Evolutionary conservation across 64 coral and sea anemone genomes (phyloP), one percentile per base, ranked within the genome.

Genomic region (Actinia equina): DNA sequence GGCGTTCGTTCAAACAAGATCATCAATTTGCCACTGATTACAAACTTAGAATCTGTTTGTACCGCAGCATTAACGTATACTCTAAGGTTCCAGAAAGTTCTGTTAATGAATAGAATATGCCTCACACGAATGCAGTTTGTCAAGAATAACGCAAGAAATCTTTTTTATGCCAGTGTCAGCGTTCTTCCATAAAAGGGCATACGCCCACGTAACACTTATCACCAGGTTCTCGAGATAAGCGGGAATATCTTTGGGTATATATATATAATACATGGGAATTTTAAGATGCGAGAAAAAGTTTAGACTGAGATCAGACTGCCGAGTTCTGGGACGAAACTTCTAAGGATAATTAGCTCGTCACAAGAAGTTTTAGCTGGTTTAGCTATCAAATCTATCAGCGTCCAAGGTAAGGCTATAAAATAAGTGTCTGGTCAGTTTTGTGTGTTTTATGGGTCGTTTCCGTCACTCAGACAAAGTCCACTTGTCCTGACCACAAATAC

Each of bases 121-220:
- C 25, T 74, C 27, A 26, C 69, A 74, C 25, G 26, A 74, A 74
- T 26, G n/a, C 23, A 27, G 26, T n/a, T 74, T 9, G 13, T 41
- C 25, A 74, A 74, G 26, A 37, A 41, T 14, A 26, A 26, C 25
- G 0, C 25, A 41, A 8, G 27, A 74, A 9, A 41, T 26, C 26
- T 74, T 10, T 4, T 41, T 41, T 74, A 30, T 74, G 69, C 69
- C 69, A 74, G 12, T 41, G 12, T 74, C 26, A 41, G 23, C 69
- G 69, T 41, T 26, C 27, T 74, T 74, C 69, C 69, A 74, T 74
- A 74, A 74, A 74, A 74, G 69, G 69, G 41, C 11, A 74, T 74
- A 74, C n/a, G 69, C 69, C 23, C 26, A 30, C 69, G 69, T 30
- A 74, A 74, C 26, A 41, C 13, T 74, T 74, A 26, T 74, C 69